Evolutionary conservation across 2,888 invertebrate genomes (phyloP).

Genomic region (Horisme vitalbata): DNA sequence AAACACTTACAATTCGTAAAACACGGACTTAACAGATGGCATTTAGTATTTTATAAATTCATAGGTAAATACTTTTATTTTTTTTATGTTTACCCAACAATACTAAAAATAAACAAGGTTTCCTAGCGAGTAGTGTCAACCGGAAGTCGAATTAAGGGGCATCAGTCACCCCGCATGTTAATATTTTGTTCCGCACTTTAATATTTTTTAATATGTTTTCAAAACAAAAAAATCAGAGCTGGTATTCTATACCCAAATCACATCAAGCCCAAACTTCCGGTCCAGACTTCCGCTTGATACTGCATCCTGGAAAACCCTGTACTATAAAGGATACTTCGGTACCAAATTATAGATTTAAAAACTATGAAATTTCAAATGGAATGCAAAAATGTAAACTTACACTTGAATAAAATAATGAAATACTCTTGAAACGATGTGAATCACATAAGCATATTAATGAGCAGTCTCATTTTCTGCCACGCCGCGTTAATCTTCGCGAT

Average conservation of each 20-base stretch:
- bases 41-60: slow-evolving; percentile 31
- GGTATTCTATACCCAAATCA: too few relatives aligned
- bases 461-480: slow-evolving; percentile 33
- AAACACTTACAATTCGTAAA: slow-evolving; percentile 34
- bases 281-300: too few relatives aligned
- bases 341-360: slow-evolving; percentile 12
- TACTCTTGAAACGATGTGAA: slow-evolving; percentile 20
- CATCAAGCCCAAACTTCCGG: too few relatives aligned
- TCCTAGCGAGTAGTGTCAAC: too few relatives aligned
- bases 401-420: slow-evolving; percentile 19
- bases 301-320: too few relatives aligned
- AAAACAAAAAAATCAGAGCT: too few relatives aligned
- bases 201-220: too few relatives aligned
- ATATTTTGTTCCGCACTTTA: too few relatives aligned
- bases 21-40: slow-evolving; percentile 14
- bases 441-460: slow-evolving; percentile 28
- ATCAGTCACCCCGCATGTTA: too few relatives aligned
- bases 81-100: slow-evolving; percentile 6
- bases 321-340: too few relatives aligned
- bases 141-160: too few relatives aligned
- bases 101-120: too few relatives aligned
- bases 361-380: slow-evolving; percentile 29
- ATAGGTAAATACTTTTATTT: slow-evolving; percentile 15
- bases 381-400: slow-evolving; percentile 31
- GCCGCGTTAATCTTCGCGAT: slow-evolving; percentile 29